These are phyloP conservation scores for Melipona beecheii DNA, from an alignment of 2,888 invertebrate species.

Conservation along the genomic window DNA sequence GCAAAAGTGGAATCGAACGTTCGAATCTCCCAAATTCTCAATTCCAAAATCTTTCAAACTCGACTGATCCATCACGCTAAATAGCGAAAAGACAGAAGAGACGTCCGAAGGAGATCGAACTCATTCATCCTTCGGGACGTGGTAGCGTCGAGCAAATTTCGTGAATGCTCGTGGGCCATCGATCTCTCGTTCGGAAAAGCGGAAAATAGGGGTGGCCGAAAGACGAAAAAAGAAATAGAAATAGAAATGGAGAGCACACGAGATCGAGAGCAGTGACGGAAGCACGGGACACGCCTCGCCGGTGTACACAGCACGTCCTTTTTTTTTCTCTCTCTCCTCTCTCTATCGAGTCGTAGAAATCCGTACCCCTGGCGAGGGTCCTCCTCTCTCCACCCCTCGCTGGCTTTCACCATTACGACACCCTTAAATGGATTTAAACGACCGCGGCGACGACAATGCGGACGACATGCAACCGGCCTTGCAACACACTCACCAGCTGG, in stretches of 20 bases:
- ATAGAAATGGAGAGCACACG: conserved; percentile 39
- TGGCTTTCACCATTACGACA: conserved; percentile 39
- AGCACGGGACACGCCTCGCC: conserved; percentile 75
- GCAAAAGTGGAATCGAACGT: too few relatives aligned
- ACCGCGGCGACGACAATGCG: conserved; percentile 66
- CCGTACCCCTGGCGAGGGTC: conserved; percentile 37
- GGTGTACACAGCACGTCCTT: conserved; percentile 55
- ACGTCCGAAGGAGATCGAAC: too few relatives aligned
- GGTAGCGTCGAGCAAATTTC: conserved; percentile 55
- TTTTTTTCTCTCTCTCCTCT: conserved; percentile 19
- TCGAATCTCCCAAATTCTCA: not conserved
- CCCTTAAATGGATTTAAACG: conserved; percentile 77
- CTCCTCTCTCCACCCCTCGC: conserved; percentile 49
- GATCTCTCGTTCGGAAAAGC: conserved; percentile 64
- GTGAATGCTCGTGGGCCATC: conserved; percentile 62
- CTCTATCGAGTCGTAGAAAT: conserved; percentile 51
- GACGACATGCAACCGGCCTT: conserved; percentile 67
- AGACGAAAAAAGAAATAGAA: conserved; percentile 3
- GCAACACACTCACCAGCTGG: conserved; percentile 66
- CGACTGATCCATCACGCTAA: not conserved
- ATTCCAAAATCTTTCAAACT: not conserved
- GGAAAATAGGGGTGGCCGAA: conserved; percentile 23
- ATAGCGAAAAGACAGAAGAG: not conserved
- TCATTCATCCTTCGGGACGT: not conserved
- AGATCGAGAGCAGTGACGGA: conserved; percentile 64